Conservation (phyloP, 37 sponge, comb jelly and placozoan species). For the Amphimedon queenslandica region DNA sequence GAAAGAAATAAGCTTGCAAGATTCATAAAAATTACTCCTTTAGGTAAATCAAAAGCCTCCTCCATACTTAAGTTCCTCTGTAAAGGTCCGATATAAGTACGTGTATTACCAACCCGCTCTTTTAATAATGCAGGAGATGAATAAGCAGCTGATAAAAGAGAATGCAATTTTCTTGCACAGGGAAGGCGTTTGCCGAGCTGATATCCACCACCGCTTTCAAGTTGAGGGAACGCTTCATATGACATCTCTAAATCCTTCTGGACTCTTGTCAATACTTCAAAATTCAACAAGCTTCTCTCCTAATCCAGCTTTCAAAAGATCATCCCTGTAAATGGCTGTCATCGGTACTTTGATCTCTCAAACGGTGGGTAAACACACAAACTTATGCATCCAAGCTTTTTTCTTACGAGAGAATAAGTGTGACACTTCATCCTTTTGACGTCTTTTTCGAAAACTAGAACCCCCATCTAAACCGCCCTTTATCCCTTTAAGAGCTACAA, state of each 20-base stretch:
- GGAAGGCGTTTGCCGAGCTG: slow-evolving; percentile 6
- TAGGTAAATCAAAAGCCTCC: too few species aligned
- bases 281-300: slow-evolving; percentile 51
- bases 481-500: too few species aligned
- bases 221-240: slow-evolving; percentile 12
- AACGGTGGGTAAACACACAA: too few species aligned
- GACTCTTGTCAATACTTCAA: not conserved
- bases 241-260: slow-evolving; percentile 23
- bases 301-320: slow-evolving; percentile 38
- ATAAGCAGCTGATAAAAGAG: slow-evolving; percentile 1
- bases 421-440: too few species aligned
- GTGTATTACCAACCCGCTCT: slow-evolving; percentile 23
- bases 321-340: slow-evolving; percentile 33
- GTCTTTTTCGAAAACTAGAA: too few species aligned
- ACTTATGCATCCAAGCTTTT: too few species aligned
- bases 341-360: too few species aligned
- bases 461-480: too few species aligned
- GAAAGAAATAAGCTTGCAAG: too few species aligned
- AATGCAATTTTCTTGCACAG: slow-evolving; percentile 11
- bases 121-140: slow-evolving; percentile 29
- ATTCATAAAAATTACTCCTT: too few species aligned
- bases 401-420: too few species aligned
- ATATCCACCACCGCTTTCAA: slow-evolving; percentile 10
- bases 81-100: slow-evolving; percentile 44
- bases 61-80: slow-evolving; percentile 31